phyloP scores from a whole-genome alignment of 2,797 vertebrate species.

The Vultur gryphus region DNA sequence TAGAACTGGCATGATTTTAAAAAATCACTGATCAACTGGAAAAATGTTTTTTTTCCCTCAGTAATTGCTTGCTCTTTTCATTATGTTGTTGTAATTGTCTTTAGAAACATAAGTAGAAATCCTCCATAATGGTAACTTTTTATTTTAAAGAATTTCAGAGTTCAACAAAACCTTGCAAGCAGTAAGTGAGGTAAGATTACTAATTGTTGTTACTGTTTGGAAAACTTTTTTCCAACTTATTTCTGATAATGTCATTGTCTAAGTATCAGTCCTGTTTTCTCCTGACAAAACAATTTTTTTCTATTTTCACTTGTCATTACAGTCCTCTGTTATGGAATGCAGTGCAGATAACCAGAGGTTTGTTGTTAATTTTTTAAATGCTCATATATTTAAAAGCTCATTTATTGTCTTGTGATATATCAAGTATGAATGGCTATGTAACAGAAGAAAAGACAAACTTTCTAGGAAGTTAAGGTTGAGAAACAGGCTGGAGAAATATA shows the following conservation, averaged over 20 bases:
- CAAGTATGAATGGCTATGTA: background rate
- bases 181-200: conserved; percentile 70
- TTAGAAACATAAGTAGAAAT: background rate
- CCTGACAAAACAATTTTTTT: background rate
- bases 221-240: background rate
- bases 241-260: background rate
- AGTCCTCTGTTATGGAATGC: conserved; percentile 74
- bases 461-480: background rate
- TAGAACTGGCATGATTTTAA: background rate
- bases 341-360: conserved; percentile 70
- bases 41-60: background rate
- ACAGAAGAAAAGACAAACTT: background rate
- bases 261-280: background rate
- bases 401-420: background rate
- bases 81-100: background rate
- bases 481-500: background rate
- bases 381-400: background rate
- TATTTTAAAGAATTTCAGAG: conserved; percentile 70
- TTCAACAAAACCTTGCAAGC: conserved; percentile 73
- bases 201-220: background rate
- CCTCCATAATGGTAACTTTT: background rate
- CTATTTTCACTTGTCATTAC: conserved; percentile 42
- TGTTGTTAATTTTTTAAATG: conserved; percentile 29
- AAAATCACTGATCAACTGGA: background rate
- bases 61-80: background rate